Conservation (phyloP, 1,140 invertebrate species). For the Trachelipus rathkii region DNA sequence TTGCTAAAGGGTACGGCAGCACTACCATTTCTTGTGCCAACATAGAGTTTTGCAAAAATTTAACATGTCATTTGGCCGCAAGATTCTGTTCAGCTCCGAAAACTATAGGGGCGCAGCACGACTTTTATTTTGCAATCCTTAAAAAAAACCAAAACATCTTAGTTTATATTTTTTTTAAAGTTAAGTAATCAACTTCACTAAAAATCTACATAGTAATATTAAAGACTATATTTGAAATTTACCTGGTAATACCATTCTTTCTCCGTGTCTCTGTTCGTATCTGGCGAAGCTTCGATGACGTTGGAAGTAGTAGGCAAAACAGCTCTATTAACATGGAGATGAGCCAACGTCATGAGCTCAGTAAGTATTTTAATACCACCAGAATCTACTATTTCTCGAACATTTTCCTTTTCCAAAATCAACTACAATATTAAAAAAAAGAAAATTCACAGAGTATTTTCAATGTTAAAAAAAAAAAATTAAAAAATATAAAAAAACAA, state of each 20-base stretch:
- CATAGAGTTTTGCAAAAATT: constrained; percentile 86
- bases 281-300: constrained; percentile 78
- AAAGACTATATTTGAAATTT: too few species aligned
- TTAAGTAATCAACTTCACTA: neutral
- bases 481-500: too few species aligned
- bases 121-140: constrained; percentile 38
- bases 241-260: constrained; percentile 94
- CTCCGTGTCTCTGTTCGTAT: constrained; percentile 67
- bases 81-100: constrained; percentile 59
- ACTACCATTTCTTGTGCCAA: constrained; percentile 95
- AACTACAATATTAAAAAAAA: constrained; percentile 49
- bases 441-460: too few species aligned
- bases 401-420: constrained; percentile 75
- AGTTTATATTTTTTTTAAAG: too few species aligned
- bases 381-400: constrained; percentile 83
- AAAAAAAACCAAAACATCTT: neutral
- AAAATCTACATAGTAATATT: neutral
- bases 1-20: constrained; percentile 85
- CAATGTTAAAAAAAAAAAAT: too few species aligned
- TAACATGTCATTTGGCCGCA: constrained; percentile 62
- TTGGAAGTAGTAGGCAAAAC: constrained; percentile 82
- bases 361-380: constrained; percentile 83
- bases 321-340: constrained; percentile 79
- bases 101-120: constrained; percentile 43
- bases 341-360: constrained; percentile 90